Evolutionary conservation across 2,113 vertebrate species (phyloP).

Genomic region (Mormyrus iriodes): DNA sequence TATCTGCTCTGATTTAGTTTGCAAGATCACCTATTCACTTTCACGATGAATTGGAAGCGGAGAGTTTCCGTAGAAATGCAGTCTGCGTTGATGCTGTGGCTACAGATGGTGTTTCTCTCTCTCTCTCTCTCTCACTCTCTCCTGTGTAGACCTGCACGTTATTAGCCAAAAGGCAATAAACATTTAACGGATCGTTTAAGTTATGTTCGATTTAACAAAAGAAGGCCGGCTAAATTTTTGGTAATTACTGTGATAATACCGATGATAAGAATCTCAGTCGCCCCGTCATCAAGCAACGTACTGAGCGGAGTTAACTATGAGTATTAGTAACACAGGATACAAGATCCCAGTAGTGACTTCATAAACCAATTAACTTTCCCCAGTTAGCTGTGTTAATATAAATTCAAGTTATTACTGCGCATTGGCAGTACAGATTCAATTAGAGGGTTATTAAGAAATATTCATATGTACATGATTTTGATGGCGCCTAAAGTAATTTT

Average conservation of each 20-base stretch:
- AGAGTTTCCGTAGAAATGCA: neutral
- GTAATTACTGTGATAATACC: neutral
- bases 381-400: neutral
- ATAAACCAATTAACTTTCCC: neutral
- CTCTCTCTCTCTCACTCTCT: too few species aligned
- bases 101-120: neutral
- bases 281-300: neutral
- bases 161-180: neutral
- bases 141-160: neutral
- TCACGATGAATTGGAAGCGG: neutral
- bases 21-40: neutral
- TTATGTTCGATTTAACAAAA: neutral
- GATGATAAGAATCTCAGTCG: neutral
- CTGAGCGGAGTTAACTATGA: neutral
- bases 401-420: neutral
- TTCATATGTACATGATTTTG: neutral
- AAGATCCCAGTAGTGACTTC: neutral
- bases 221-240: neutral
- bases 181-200: neutral
- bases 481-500: neutral
- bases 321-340: neutral
- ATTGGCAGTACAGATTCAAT: neutral
- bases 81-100: neutral
- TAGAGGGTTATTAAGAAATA: neutral
- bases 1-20: neutral